Base-by-base conservation (phyloP, 2,113 vertebrate species). In the Psittacula cyanocephala region DNA sequence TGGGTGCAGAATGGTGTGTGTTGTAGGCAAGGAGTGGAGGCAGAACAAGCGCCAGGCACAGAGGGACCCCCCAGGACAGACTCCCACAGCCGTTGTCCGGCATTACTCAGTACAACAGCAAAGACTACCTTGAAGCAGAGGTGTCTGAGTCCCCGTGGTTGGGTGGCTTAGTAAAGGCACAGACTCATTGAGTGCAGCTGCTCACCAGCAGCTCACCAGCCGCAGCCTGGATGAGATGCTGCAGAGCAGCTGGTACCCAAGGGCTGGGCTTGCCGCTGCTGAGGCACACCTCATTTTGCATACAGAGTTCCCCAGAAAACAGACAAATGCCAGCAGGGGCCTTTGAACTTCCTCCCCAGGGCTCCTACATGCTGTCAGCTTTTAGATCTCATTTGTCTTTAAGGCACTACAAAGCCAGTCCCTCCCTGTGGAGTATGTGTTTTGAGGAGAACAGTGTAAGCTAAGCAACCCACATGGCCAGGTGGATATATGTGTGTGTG, bases 101-200 rank as follows among this genome's bases (percentile, higher is more conserved):
- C 44, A 12, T 7, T 69, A n/a, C 18, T 88, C 46, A 46, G 47
- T n/a, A 60, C 39, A 39, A 46, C 3, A 4, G 4, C n/a, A 77
- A 35, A 35, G 64, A 12, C 13, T 52, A 35, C 41, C 33, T 24
- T 31, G 53, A 39, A n/a, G 6, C 49, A 71, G 63, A 76, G 31
- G 10, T 17, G 9, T 11, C 11, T 2, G 8, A 70, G 19, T n/a
- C 4, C 31, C 39, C 0, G 0, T 53, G n/a, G 9, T 0, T 80
- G 63, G 10, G 29, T 88, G 35, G 6, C 35, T 17, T 25, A 31
- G 8, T 49, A 60, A 82, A 41, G 14, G 23, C 47, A 39, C 6
- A 43, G 23, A 55, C 46, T 53, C 35, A 7, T 5, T 1, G 10
- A 29, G 7, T 0, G 0, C 55, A 75, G 69, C 60, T 53, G 47